phyloP scores from a whole-genome alignment of 2,888 invertebrate species.

The Eupithecia subumbrata region DNA sequence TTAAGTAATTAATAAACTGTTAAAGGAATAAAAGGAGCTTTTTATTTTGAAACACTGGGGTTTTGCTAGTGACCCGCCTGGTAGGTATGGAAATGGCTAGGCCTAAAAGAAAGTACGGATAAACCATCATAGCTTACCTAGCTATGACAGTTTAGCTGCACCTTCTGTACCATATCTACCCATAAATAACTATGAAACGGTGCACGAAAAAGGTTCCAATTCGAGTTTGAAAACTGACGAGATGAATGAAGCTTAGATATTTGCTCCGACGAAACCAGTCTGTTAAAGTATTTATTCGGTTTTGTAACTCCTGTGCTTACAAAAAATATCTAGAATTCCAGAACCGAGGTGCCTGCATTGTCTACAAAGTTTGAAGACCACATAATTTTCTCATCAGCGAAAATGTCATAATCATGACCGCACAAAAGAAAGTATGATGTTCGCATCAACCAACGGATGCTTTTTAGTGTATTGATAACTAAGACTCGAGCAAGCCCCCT shows the following conservation, averaged over 20 bases:
- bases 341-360: background rate
- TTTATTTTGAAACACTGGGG: background rate
- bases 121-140: too few relatives aligned
- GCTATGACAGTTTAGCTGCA: too few relatives aligned
- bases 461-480: conserved; percentile 30
- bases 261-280: too few relatives aligned
- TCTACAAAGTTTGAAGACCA: background rate
- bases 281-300: too few relatives aligned
- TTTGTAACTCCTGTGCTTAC: too few relatives aligned
- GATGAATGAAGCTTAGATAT: too few relatives aligned
- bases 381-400: conserved; percentile 14
- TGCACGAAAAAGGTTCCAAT: too few relatives aligned
- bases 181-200: too few relatives aligned
- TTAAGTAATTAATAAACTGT: background rate
- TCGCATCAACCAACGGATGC: conserved; percentile 45
- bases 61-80: background rate
- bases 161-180: too few relatives aligned
- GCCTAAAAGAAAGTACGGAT: too few relatives aligned
- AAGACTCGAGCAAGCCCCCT: conserved; percentile 31
- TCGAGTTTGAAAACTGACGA: too few relatives aligned
- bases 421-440: conserved; percentile 70
- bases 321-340: background rate
- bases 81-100: background rate
- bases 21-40: background rate
- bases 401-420: conserved; percentile 18